These are phyloP conservation scores for Mus caroli DNA, from an alignment of 2,797 vertebrate genomes.

Conservation along the genomic window DNA sequence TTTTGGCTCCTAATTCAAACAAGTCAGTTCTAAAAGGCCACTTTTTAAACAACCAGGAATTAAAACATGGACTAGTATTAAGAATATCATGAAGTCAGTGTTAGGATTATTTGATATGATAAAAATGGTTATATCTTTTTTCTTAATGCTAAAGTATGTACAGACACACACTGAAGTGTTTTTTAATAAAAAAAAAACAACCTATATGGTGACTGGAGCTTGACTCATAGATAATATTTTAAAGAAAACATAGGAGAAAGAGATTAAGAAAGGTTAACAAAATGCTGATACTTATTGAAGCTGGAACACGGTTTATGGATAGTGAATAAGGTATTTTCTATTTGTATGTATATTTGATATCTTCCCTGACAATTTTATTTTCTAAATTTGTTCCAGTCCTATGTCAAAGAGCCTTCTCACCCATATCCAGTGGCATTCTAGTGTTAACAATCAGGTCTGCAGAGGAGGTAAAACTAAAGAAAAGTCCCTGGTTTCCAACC, in stretches of 20 bases:
- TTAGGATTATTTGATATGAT: slow-evolving; percentile 59
- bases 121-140: slow-evolving; percentile 33
- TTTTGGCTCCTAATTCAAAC: slow-evolving; percentile 61
- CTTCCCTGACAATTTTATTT: slow-evolving; percentile 5
- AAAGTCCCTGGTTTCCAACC: background rate
- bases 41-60: slow-evolving; percentile 51
- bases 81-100: slow-evolving; percentile 27
- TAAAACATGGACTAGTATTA: slow-evolving; percentile 46
- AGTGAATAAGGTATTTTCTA: slow-evolving; percentile 15
- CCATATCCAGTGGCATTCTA: background rate
- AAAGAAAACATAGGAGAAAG: slow-evolving; percentile 1
- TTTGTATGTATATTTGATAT: slow-evolving; percentile 15
- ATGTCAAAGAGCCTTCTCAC: background rate
- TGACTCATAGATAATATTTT: slow-evolving; percentile 24
- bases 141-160: slow-evolving; percentile 11
- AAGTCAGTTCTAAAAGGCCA: slow-evolving; percentile 52
- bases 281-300: slow-evolving; percentile 37
- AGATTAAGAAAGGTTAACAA: slow-evolving; percentile 11
- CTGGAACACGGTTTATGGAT: background rate
- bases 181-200: background rate
- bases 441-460: background rate
- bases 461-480: background rate
- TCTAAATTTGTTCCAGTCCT: background rate
- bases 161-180: background rate
- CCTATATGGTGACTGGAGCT: background rate